Base-by-base conservation (phyloP, 2,888 invertebrate species). In the Pollenia angustigena region DNA sequence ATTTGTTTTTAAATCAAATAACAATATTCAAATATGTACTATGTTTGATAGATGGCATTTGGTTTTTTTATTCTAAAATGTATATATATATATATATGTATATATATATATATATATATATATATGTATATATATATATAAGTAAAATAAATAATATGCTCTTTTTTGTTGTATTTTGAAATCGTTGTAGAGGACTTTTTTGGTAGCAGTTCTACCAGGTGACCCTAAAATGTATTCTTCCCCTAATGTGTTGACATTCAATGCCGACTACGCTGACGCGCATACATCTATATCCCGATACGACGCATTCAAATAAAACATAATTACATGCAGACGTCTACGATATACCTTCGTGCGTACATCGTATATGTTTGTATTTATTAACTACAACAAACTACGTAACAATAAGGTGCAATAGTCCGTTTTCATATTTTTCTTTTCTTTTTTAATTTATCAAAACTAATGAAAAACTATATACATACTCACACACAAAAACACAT, bases 141-240 rank as follows among this genome's bases (percentile, higher is more conserved):
- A 32, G 32, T 32, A 6, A 32, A 32, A 32, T 32, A 32, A 6
- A 6, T 32, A 32, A 32, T 32, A 6, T 6, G 4, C 32, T 4
- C 48, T 68, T n/a, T 48, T 64, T 1, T 56, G 18, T 62, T 66
- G 56, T 78, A 58, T 50, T 75, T 83, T 80, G 58, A 87, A 79
- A 88, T 84, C 16, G 18, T 95, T 94, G 50, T 89, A 93, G 93
- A 95, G 95, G 95, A 96, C 94, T 96, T 95, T 95, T 95, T 95
- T 95, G 95, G 96, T 95, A 94, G 96, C 96, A 94, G 95, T 94
- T 92, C 95, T 94, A 93, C 95, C 94, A 94, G 96, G 96, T 95
- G 96, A 97, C 95, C 96, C 91, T 93, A 93, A 93, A 90, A 90
- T 96, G 94, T 52, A 83, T 85, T 84, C 54, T 75, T 62, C 50